Evolutionary conservation across 2,113 vertebrate genomes (phyloP).

Genomic region (Ameiurus melas): DNA sequence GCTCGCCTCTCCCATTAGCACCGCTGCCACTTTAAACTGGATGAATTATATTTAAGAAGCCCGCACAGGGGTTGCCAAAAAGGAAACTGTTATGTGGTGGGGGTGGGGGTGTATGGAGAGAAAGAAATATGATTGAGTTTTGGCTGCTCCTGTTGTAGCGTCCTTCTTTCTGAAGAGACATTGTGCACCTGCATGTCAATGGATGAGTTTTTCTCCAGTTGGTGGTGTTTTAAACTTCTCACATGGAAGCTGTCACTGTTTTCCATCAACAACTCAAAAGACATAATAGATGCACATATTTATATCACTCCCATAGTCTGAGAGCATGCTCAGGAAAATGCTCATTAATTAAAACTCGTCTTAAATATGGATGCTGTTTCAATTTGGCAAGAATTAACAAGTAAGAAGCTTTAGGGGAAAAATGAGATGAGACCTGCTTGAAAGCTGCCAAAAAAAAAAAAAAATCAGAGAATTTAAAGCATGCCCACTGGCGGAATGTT

Average conservation of each 20-base stretch:
- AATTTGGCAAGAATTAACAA: conserved; percentile 69
- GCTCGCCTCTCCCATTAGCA: conserved; percentile 72
- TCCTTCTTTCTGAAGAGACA: conserved; percentile 59
- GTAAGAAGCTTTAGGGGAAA: conserved; percentile 65
- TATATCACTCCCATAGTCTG: conserved; percentile 66
- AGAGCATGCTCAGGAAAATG: conserved; percentile 49
- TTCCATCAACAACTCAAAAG: conserved; percentile 71
- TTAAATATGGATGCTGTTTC: conserved; percentile 71
- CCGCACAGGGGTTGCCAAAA: conserved; percentile 62
- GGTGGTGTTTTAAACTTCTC: conserved; percentile 69
- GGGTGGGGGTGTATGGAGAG: conserved; percentile 16
- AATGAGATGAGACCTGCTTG: conserved; percentile 66
- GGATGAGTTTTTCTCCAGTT: conserved; percentile 59
- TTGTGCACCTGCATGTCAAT: conserved; percentile 71
- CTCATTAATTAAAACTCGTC: conserved; percentile 71
- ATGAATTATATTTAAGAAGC: conserved; percentile 68
- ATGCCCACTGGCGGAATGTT: conserved; percentile 71
- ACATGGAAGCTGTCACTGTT: conserved; percentile 69
- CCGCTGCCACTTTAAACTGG: conserved; percentile 73
- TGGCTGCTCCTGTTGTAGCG: conserved; percentile 36
- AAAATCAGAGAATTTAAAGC: conserved; percentile 67
- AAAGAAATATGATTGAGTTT: conserved; percentile 53
- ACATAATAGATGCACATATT: conserved; percentile 71
- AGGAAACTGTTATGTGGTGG: conserved; percentile 49
- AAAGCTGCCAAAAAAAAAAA: conserved; percentile 69